Evolutionary conservation across 2,113 vertebrate genomes (phyloP).

Genomic region (Australoheros scitulus): DNA sequence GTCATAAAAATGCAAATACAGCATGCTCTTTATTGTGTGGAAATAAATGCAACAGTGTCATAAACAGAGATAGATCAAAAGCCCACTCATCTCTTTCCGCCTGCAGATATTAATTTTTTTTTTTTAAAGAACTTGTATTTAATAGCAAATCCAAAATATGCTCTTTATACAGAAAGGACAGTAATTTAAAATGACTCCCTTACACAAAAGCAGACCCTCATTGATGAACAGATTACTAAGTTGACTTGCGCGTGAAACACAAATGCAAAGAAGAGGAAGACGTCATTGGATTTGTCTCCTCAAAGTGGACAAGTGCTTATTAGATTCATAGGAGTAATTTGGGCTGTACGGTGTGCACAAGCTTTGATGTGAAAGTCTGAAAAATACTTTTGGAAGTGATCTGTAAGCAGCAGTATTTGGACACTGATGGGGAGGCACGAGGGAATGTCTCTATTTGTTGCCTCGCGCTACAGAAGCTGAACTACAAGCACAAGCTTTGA

Average conservation of each 20-base stretch:
- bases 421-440: background rate
- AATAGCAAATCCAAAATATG: slow-evolving; percentile 13
- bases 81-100: background rate
- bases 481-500: slow-evolving; percentile 7
- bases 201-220: background rate
- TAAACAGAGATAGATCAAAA: background rate
- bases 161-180: slow-evolving; percentile 1
- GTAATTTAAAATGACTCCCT: slow-evolving; percentile 2
- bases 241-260: background rate
- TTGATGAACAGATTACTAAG: slow-evolving; percentile 17
- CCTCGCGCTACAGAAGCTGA: background rate
- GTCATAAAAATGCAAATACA: background rate
- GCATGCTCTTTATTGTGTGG: background rate
- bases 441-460: background rate
- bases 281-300: background rate
- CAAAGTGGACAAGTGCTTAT: background rate
- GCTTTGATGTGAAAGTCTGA: background rate
- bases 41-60: background rate
- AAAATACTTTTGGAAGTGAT: background rate
- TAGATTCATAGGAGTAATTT: background rate
- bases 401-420: background rate
- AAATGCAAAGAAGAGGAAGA: background rate
- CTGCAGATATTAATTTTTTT: background rate
- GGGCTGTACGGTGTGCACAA: background rate
- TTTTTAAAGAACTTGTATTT: background rate